phyloP scores from a whole-genome alignment of 2,797 vertebrate genomes.

The Amazonetta brasiliensis region DNA sequence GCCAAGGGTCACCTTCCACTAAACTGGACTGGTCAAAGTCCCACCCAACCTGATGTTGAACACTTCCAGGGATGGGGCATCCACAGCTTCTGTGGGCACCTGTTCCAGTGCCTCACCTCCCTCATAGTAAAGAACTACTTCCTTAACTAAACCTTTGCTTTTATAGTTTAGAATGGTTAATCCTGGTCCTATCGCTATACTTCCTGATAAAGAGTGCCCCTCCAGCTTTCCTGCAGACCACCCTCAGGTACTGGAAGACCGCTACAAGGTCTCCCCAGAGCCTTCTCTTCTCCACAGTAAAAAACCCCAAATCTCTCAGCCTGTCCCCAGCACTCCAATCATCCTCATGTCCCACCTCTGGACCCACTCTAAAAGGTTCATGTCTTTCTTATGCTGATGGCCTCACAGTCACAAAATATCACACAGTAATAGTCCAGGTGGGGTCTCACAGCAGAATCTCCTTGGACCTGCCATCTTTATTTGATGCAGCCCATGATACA shows the following conservation, averaged over 20 bases:
- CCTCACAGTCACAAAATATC: not conserved
- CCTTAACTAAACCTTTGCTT: not conserved
- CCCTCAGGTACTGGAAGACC: not conserved
- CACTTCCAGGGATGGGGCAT: not conserved
- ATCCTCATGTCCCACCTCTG: not conserved
- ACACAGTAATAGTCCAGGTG: not conserved
- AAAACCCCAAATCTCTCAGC: not conserved
- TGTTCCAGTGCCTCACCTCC: not conserved
- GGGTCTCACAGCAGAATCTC: not conserved
- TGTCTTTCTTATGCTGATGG: not conserved
- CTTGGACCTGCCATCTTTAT: not conserved
- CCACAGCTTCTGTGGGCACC: not conserved
- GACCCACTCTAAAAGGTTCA: not conserved
- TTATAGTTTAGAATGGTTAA: not conserved
- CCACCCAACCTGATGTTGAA: not conserved
- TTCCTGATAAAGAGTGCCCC: not conserved
- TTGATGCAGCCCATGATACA: not conserved
- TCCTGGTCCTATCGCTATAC: not conserved
- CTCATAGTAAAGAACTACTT: not conserved
- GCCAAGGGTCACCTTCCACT: not conserved
- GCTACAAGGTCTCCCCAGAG: not conserved
- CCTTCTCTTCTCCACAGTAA: not conserved
- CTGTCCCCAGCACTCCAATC: too few relatives aligned
- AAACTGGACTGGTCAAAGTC: too few relatives aligned
- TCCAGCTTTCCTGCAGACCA: not conserved